Percentiles rank a stretch among this genome's conserved stretches.
These are phyloP conservation scores for Beaufortia kweichowensis DNA, from an alignment of 2,113 vertebrate genomes.

Conservation along the genomic window DNA sequence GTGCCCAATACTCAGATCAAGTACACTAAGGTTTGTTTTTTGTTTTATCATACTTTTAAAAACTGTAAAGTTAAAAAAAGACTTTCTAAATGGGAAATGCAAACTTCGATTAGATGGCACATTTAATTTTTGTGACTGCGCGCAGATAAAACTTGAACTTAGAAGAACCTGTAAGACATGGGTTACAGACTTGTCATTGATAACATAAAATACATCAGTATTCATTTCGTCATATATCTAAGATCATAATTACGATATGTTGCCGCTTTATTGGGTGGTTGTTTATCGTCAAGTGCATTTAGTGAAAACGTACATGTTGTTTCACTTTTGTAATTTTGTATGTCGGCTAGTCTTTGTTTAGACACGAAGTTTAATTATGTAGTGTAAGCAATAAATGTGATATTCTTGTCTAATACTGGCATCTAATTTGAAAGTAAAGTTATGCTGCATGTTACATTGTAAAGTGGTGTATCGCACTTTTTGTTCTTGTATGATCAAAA, in stretches of 20 bases:
- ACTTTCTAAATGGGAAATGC: not conserved
- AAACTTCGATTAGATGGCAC: not conserved
- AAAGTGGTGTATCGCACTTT: not conserved
- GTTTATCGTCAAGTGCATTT: not conserved
- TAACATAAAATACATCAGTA: not conserved
- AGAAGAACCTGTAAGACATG: not conserved
- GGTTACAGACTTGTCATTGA: not conserved
- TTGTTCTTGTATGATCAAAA: too few relatives aligned
- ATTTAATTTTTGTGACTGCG: not conserved
- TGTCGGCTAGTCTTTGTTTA: not conserved
- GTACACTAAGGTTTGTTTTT: constrained; percentile 89
- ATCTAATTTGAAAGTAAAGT: not conserved
- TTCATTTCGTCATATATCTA: not conserved
- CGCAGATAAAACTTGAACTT: not conserved
- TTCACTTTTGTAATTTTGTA: not conserved
- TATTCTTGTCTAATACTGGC: not conserved
- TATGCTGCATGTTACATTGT: not conserved
- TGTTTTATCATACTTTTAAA: not conserved
- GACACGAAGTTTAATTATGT: not conserved
- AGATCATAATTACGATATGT: not conserved
- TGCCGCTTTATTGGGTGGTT: too few relatives aligned
- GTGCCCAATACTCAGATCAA: constrained; percentile 95
- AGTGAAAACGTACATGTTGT: not conserved
- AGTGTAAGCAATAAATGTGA: not conserved
- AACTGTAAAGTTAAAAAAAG: not conserved